These are phyloP conservation scores for Carduelis carduelis DNA, from an alignment of 2,797 vertebrate species.

Conservation along the genomic window DNA sequence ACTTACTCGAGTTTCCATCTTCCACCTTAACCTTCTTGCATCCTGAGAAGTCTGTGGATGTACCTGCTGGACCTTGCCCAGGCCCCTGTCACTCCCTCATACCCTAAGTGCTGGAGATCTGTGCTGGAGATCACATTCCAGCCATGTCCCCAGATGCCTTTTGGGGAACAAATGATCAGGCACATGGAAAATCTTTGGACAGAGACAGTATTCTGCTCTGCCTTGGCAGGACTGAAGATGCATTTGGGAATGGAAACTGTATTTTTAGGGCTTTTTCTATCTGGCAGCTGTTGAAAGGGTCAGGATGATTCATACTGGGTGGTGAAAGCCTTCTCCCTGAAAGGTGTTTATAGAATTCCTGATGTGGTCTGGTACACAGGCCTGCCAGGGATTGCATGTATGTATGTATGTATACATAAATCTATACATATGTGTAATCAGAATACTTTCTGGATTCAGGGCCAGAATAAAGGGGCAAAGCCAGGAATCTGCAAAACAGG, in stretches of 20 bases:
- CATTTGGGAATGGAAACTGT: not conserved
- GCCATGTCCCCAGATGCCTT: not conserved
- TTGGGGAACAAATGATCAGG: not conserved
- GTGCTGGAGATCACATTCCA: not conserved
- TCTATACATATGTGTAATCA: not conserved
- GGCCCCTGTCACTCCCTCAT: not conserved
- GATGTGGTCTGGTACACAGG: not conserved
- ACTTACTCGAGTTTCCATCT: not conserved
- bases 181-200: not conserved
- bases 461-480: not conserved
- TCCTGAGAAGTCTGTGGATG: not conserved
- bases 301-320: not conserved
- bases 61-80: not conserved
- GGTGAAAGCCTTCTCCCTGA: not conserved
- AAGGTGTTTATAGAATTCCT: not conserved
- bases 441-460: not conserved
- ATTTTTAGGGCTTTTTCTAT: not conserved
- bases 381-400: not conserved
- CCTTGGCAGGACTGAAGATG: not conserved
- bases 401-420: fast-evolving
- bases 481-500: not conserved
- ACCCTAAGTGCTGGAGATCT: not conserved
- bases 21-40: not conserved
- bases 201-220: not conserved
- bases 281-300: not conserved